Evolutionary conservation across 2,113 vertebrate genomes (phyloP).

Genomic region (cat (Felis catus)): DNA sequence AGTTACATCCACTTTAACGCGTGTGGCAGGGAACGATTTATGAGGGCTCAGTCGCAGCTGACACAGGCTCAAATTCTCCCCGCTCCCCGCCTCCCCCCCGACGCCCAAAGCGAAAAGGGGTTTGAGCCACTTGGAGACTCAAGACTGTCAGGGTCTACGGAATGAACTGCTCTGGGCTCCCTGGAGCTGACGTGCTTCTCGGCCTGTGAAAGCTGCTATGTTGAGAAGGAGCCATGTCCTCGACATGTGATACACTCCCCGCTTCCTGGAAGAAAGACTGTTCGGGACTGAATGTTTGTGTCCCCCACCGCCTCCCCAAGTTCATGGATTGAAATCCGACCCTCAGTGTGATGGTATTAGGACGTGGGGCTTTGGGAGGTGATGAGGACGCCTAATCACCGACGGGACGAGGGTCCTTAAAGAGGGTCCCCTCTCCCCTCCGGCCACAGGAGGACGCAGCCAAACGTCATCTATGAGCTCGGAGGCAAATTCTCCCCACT

Average conservation of each 20-base stretch:
- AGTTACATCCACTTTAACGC: background rate
- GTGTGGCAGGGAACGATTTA: background rate
- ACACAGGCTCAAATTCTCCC: background rate
- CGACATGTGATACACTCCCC: rapidly evolving
- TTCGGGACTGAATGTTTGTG: background rate
- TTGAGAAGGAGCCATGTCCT: background rate
- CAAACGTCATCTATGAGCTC: background rate
- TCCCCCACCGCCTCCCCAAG: too few species aligned
- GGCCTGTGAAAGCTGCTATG: too few species aligned
- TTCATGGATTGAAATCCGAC: background rate
- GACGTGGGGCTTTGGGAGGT: background rate
- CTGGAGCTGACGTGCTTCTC: background rate
- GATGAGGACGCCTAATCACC: background rate
- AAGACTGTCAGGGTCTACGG: background rate
- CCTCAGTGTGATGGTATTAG: background rate
- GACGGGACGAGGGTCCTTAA: background rate
- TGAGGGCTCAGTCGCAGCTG: background rate
- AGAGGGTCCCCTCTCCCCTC: background rate
- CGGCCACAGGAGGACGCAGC: background rate
- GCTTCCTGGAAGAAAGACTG: background rate
- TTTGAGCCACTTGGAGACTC: background rate
- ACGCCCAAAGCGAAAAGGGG: background rate
- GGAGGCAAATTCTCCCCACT: background rate
- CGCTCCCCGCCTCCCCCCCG: background rate
- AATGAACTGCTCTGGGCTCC: background rate